Conservation (phyloP, 2,797 vertebrate genomes). For the Spinus olivaceus region DNA sequence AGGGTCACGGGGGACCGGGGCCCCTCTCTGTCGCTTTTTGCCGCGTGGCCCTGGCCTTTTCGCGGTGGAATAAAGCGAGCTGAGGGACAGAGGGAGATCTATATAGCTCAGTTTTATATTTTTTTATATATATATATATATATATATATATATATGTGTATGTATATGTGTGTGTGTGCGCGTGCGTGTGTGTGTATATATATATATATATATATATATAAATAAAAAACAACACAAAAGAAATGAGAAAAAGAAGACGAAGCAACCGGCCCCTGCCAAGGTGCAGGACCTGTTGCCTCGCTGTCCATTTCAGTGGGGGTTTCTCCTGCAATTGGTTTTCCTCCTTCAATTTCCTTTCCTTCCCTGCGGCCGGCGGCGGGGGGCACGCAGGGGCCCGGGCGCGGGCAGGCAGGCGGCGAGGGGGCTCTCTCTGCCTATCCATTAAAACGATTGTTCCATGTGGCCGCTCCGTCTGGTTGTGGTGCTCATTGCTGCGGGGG, state of each 20-base stretch:
- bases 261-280: background rate
- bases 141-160: fast-evolving
- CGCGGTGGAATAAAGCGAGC: background rate
- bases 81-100: background rate
- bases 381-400: conserved; percentile 21
- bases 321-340: background rate
- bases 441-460: conserved; percentile 79
- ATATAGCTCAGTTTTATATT: background rate
- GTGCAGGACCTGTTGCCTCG: conserved; percentile 28
- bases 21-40: background rate
- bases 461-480: conserved; percentile 75
- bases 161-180: fast-evolving
- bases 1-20: background rate
- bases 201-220: background rate
- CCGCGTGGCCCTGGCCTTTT: background rate
- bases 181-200: background rate
- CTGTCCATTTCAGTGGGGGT: background rate
- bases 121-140: background rate
- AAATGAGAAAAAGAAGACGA: background rate
- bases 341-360: conserved; percentile 59
- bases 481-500: conserved; percentile 60
- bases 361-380: conserved; percentile 48
- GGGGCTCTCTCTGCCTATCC: conserved; percentile 78
- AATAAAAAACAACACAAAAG: background rate
- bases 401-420: conserved; percentile 47